Percentiles rank a stretch among this genome's conserved stretches.
Evolutionary conservation across 1,140 invertebrate species (phyloP).

Genomic region (Theocolax elegans): DNA sequence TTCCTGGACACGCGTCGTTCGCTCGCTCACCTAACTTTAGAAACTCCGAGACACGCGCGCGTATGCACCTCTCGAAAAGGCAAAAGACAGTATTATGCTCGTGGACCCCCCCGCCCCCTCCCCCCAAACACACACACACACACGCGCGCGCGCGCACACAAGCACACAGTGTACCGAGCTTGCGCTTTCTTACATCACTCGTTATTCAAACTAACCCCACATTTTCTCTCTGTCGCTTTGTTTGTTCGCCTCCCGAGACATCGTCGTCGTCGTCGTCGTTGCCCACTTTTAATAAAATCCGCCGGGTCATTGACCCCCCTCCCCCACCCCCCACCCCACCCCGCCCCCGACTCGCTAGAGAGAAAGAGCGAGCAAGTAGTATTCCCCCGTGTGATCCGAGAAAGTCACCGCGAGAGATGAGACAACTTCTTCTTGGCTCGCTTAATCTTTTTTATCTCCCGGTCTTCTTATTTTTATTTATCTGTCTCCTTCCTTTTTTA

Average conservation of each 20-base stretch:
- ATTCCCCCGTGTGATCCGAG: neutral
- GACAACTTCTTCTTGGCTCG: too few species aligned
- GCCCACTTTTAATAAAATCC: neutral
- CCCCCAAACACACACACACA: conserved; percentile 18
- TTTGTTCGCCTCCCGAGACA: too few species aligned
- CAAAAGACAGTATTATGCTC: conserved; percentile 24
- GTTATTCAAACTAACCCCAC: conserved; percentile 1
- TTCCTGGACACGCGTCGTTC: conserved; percentile 15
- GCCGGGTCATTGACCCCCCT: conserved; percentile 8
- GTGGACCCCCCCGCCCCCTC: neutral
- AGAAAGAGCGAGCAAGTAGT: neutral
- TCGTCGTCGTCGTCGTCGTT: too few species aligned
- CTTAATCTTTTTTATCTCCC: too few species aligned
- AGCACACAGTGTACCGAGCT: too few species aligned
- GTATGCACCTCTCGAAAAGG: conserved; percentile 30
- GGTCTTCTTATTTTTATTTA: too few species aligned
- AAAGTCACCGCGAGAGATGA: neutral
- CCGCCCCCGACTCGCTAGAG: neutral
- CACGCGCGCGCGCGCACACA: too few species aligned
- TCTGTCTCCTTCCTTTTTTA: neutral
- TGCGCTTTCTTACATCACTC: conserved; percentile 34
- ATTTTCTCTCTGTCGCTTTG: neutral
- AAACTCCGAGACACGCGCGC: too few species aligned
- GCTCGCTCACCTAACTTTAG: conserved; percentile 28
- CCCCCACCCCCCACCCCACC: neutral